Percentiles rank a stretch among this genome's conserved stretches.
phyloP scores from a whole-genome alignment of 2,888 invertebrate species.

The Odontocerum albicorne region DNA sequence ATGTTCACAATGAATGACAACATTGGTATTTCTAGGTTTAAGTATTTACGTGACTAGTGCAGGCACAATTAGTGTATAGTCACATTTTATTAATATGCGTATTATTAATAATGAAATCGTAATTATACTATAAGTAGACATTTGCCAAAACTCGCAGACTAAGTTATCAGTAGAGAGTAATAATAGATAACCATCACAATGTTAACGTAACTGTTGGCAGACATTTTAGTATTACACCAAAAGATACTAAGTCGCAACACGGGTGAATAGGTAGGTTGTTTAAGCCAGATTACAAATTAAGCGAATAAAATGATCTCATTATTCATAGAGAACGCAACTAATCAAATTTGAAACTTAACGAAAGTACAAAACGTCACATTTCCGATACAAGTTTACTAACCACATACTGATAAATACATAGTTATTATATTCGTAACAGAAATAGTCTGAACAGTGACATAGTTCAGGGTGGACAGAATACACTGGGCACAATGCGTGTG shows the following conservation, averaged over 20 bases:
- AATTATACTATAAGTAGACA: conserved; percentile 32
- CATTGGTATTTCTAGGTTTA: conserved; percentile 29
- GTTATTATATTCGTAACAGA: not conserved
- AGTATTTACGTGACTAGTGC: conserved; percentile 27
- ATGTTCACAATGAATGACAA: conserved; percentile 27
- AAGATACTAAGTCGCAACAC: conserved; percentile 19
- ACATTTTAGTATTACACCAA: conserved; percentile 11
- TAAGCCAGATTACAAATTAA: conserved; percentile 55
- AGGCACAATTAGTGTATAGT: conserved; percentile 34
- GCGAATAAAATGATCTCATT: conserved; percentile 60
- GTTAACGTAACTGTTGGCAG: conserved; percentile 16
- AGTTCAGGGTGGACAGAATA: not conserved
- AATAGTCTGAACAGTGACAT: not conserved
- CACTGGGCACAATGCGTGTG: conserved; percentile 4
- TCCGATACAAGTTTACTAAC: conserved; percentile 22
- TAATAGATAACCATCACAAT: conserved; percentile 16
- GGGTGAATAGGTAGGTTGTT: conserved; percentile 49
- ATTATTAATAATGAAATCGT: conserved; percentile 28
- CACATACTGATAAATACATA: not conserved
- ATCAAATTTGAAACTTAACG: conserved; percentile 43
- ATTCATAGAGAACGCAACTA: conserved; percentile 48
- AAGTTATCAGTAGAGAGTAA: conserved; percentile 29
- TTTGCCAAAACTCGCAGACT: conserved; percentile 36
- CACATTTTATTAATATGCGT: conserved; percentile 26
- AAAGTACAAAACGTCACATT: conserved; percentile 52